Percentiles rank a stretch among this genome's conserved stretches.
phyloP scores from a whole-genome alignment of 2,113 vertebrate species.

The Pomatorhinus ruficollis region DNA sequence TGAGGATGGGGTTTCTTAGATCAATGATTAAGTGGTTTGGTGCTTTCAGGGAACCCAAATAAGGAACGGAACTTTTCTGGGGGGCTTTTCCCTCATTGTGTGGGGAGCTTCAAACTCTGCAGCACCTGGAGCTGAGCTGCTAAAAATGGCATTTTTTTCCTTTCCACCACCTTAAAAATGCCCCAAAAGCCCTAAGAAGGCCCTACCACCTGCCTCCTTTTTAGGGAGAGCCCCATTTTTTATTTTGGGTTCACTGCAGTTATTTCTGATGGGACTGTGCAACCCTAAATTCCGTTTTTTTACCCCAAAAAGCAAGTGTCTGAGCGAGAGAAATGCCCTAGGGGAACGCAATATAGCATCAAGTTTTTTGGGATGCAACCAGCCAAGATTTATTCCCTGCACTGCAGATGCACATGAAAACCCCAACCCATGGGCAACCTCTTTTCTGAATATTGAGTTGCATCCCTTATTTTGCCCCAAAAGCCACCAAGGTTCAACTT shows the following conservation, averaged over 20 bases:
- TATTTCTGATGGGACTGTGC: neutral
- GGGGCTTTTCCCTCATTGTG: neutral
- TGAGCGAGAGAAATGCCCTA: neutral
- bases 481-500: neutral
- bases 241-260: neutral
- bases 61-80: conserved; percentile 58
- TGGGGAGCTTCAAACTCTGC: neutral
- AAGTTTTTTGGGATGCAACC: neutral
- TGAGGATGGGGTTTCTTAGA: conserved; percentile 49
- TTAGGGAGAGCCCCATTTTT: neutral
- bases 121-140: neutral
- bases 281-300: neutral
- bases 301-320: neutral
- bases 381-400: neutral
- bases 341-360: neutral
- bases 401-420: neutral
- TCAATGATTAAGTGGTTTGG: conserved; percentile 74
- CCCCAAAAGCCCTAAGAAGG: neutral
- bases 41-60: conserved; percentile 63
- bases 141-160: accelerated
- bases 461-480: neutral
- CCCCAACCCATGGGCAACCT: neutral
- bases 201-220: too few relatives aligned
- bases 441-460: neutral
- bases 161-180: neutral